phyloP scores from a whole-genome alignment of 2,888 invertebrate genomes.

The Pyrocoelia pectoralis region DNA sequence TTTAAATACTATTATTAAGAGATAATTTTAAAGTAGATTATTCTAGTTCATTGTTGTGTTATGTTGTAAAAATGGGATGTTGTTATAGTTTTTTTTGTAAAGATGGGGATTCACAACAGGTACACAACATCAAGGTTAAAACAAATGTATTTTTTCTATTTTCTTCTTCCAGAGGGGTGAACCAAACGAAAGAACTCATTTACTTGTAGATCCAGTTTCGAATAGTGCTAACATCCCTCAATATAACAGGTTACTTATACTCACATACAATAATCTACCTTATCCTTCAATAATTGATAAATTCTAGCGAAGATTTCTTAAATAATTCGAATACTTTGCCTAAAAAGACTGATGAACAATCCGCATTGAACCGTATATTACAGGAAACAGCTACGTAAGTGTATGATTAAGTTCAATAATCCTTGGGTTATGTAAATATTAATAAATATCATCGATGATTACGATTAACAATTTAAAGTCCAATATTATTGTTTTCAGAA shows the following conservation, averaged over 20 bases:
- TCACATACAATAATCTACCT: neutral
- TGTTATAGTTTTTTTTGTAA: constrained; percentile 76
- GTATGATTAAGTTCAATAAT: constrained; percentile 11
- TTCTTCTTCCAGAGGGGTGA: constrained; percentile 61
- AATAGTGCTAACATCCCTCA: constrained; percentile 77
- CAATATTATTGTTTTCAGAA: too few species aligned
- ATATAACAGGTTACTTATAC: constrained; percentile 70
- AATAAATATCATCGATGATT: too few species aligned
- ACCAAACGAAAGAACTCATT: constrained; percentile 79
- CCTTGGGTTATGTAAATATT: too few species aligned
- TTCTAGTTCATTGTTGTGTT: constrained; percentile 1
- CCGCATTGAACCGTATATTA: constrained; percentile 86
- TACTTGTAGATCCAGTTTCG: constrained; percentile 79
- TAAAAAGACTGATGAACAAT: constrained; percentile 89
- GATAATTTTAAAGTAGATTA: neutral
- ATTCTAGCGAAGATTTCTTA: constrained; percentile 70
- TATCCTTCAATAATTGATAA: constrained; percentile 17
- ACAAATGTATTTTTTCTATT: constrained; percentile 9
- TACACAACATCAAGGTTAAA: constrained; percentile 55
- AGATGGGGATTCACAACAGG: constrained; percentile 74
- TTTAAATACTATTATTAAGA: neutral
- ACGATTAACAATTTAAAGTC: too few species aligned
- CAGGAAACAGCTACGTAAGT: constrained; percentile 90
- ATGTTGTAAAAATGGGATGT: constrained; percentile 65
- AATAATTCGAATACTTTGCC: constrained; percentile 70